A percentile compares a stretch with the other conserved stretches of the same genome.
These are phyloP conservation scores for Dicyrtoma fusca DNA, from an alignment of 2,888 invertebrate genomes.

Conservation along the genomic window DNA sequence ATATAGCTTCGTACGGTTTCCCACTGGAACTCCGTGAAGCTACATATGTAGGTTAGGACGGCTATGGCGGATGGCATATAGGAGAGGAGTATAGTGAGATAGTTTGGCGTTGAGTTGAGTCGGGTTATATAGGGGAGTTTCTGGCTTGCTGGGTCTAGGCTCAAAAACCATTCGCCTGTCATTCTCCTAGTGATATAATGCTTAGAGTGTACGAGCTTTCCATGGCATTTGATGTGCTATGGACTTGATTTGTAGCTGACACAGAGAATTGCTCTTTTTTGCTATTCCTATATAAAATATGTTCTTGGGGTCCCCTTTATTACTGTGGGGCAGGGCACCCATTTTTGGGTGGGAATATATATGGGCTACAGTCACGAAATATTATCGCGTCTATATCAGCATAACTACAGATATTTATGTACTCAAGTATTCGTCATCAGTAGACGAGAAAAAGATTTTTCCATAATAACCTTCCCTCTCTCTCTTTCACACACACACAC, in stretches of 20 bases:
- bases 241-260: constrained; percentile 39
- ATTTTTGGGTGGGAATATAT: constrained; percentile 28
- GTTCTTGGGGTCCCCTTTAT: constrained; percentile 38
- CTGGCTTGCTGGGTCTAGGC: constrained; percentile 39
- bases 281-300: constrained; percentile 40
- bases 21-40: neutral
- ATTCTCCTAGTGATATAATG: constrained; percentile 38
- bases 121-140: constrained; percentile 38
- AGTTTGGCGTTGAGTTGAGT: constrained; percentile 25
- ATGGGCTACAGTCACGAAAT: constrained; percentile 41
- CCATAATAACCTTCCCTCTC: constrained; percentile 34
- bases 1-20: neutral
- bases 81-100: neutral
- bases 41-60: neutral
- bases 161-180: constrained; percentile 37
- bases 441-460: constrained; percentile 38
- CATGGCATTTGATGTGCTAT: constrained; percentile 40
- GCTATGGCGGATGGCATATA: constrained; percentile 1
- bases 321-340: constrained; percentile 35
- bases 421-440: constrained; percentile 38
- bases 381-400: constrained; percentile 42
- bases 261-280: constrained; percentile 41
- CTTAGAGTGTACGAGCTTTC: constrained; percentile 37
- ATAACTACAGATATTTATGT: constrained; percentile 40
- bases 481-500: constrained; percentile 5